Base-by-base conservation (phyloP, 2,113 vertebrate genomes). In the Probosciger aterrimus region DNA sequence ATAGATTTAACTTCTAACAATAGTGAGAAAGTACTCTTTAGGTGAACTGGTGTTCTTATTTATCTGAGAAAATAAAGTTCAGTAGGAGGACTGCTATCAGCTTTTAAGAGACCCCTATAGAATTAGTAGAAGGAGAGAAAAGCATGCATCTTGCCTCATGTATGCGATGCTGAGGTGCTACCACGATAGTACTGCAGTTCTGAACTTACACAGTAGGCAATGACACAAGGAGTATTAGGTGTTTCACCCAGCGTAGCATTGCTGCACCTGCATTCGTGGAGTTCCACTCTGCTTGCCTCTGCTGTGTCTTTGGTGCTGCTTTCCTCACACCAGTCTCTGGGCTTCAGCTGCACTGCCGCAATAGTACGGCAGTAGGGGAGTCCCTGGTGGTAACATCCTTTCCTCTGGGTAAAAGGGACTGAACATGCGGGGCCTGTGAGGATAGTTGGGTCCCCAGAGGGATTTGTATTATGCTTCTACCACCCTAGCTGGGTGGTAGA, bases 171-270 rank as follows among this genome's bases (percentile, higher is more conserved):
- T 6, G 30, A 46, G 24, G 63, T 41, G 63, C 46, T 74, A 4
- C 47, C 1, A 0, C 2, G 30, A 14, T 5, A 8, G 35, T 24
- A 13, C 19, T 37, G 35, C 18, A 3, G 35, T 35, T 63, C 28
- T 52, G 43, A 44, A 6, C n/a, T 24, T 18, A 7, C 16, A 3
- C 10, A 3, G 1, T 2, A 9, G 47, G 60, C 6, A 30, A 10
- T 1, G 4, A 27, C 39, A 18, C 17, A 3, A 19, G 33, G 18
- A 41, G 46, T 2, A 3, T 2, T 6, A 13, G 14, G 18, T 17
- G 10, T 33, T 27, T 7, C 1, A 2, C 37, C 49, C 37, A 6
- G 11, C 2, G 3, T 7, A 6, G 39, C 28, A 4, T 2, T 14
- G 53, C 46, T 41, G 52, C 3, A 2, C 47, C 83, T 7, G 30